Conservation (phyloP, 2,797 vertebrate genomes). For the Ambastaia sidthimunki region DNA sequence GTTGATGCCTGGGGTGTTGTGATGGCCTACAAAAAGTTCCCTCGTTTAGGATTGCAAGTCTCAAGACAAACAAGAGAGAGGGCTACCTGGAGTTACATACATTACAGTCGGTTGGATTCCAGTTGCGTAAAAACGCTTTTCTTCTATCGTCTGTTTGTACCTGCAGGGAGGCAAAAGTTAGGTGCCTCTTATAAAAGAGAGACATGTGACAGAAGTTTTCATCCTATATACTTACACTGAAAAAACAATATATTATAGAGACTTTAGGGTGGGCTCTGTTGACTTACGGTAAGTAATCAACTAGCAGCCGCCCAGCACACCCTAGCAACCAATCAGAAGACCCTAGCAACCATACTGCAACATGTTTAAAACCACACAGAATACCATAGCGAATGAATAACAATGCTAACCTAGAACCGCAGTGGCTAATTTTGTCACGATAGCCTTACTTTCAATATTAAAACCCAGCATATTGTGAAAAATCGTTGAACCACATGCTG, state of each 20-base stretch:
- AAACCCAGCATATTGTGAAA: not conserved
- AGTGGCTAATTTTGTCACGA: not conserved
- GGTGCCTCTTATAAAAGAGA: not conserved
- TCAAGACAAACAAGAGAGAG: conserved; percentile 31
- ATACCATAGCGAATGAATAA: not conserved
- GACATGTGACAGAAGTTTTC: not conserved
- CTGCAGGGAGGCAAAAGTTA: conserved; percentile 8
- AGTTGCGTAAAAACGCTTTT: conserved; percentile 28
- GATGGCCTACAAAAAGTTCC: conserved; percentile 54
- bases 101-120: conserved; percentile 40
- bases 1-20: conserved; percentile 39
- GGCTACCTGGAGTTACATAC: conserved; percentile 41
- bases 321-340: not conserved
- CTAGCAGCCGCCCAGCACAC: not conserved
- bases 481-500: not conserved
- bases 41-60: conserved; percentile 28
- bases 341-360: too few relatives aligned
- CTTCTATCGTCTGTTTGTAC: conserved; percentile 19
- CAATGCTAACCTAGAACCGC: not conserved
- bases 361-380: too few relatives aligned
- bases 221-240: too few relatives aligned
- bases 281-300: not conserved
- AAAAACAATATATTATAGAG: not conserved
- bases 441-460: not conserved
- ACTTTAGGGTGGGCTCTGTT: not conserved